Evolutionary conservation across 2,113 vertebrate species (phyloP).

Genomic region (Carettochelys insculpta): DNA sequence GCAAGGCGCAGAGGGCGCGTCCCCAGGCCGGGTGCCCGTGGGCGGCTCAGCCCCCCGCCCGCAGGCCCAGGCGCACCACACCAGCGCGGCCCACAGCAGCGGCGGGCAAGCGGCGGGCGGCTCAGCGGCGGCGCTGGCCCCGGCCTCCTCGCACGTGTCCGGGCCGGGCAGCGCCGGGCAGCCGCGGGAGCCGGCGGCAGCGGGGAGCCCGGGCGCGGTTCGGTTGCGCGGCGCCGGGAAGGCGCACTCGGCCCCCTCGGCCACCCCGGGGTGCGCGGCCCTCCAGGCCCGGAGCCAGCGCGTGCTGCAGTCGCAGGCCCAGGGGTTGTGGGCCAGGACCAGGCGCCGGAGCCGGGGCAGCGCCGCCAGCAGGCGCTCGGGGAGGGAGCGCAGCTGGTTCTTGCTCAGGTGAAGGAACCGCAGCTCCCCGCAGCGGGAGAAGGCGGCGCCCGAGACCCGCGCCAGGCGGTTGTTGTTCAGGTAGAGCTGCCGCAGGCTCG

Average conservation of each 20-base stretch:
- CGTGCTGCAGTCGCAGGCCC: conserved; percentile 59
- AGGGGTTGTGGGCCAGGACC: conserved; percentile 67
- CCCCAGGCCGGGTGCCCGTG: too few species aligned
- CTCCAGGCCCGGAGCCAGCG: conserved; percentile 49
- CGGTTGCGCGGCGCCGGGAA: neutral
- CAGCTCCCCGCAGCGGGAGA: conserved; percentile 40
- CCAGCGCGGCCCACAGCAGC: neutral
- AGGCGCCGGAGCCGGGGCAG: conserved; percentile 33
- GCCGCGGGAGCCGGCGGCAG: fast-evolving
- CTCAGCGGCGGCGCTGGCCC: fast-evolving
- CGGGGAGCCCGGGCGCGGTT: fast-evolving
- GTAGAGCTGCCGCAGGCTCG: conserved; percentile 65
- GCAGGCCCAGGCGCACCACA: fast-evolving
- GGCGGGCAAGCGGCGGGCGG: fast-evolving
- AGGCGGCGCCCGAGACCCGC: conserved; percentile 40
- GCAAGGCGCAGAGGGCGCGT: too few species aligned
- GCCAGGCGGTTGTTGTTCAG: conserved; percentile 72
- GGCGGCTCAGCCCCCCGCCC: too few species aligned
- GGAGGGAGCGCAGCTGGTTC: conserved; percentile 68
- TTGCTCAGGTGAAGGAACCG: conserved; percentile 68
- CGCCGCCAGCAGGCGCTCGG: neutral
- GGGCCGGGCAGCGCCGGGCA: neutral
- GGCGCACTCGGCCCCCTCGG: conserved; percentile 44
- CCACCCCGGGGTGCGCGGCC: fast-evolving
- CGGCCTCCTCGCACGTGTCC: conserved; percentile 24